Conservation (phyloP, 2,113 vertebrate species). For the human (Homo sapiens) region GRCh38 chr1:61862501-61863000, state of each 20-base stretch:
- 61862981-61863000: neutral
- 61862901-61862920: neutral
- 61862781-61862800: neutral
- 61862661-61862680: neutral
- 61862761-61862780: slow-evolving; percentile 12
- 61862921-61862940: neutral
- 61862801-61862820: neutral
- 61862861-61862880: neutral
- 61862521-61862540: neutral
- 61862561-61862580: neutral
- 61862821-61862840: neutral
- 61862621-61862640: neutral
- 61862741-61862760: slow-evolving; percentile 3
- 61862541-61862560: neutral
- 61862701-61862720: neutral
- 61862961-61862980: neutral
- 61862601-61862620: neutral
- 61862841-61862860: neutral
- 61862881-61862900: neutral
- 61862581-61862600: neutral
- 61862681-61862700: neutral
- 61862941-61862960: neutral
- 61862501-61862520: neutral
- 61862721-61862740: neutral
- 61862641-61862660: neutral